Conservation (phyloP, 2,797 vertebrate genomes). For the Chromis chromis region DNA sequence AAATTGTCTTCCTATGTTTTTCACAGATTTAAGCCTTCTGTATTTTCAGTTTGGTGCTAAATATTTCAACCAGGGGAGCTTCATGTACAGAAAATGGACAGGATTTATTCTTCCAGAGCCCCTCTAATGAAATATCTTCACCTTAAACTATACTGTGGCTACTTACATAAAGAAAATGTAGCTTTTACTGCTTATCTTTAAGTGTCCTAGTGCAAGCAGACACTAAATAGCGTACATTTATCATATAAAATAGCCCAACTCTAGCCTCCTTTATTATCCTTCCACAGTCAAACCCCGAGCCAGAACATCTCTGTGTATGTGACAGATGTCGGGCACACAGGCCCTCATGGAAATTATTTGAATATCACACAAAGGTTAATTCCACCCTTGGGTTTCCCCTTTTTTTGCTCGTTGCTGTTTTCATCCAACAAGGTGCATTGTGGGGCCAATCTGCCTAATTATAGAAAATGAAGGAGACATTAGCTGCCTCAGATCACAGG, state of each 20-base stretch:
- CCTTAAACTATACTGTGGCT: too few species aligned
- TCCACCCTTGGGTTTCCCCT: slow-evolving; percentile 45
- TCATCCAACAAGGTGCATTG: slow-evolving; percentile 82
- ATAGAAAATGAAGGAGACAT: slow-evolving; percentile 82
- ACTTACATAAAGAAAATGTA: too few species aligned
- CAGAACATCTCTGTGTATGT: slow-evolving; percentile 6
- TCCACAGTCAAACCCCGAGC: slow-evolving; percentile 18
- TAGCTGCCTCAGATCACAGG: slow-evolving; percentile 71
- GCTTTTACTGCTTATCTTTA: not conserved
- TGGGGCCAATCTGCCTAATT: slow-evolving; percentile 85
- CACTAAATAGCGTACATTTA: not conserved
- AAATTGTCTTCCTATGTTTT: too few species aligned
- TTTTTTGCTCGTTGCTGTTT: slow-evolving; percentile 42
- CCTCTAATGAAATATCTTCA: too few species aligned
- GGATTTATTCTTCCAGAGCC: too few species aligned
- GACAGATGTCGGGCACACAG: slow-evolving; percentile 48
- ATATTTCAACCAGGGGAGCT: too few species aligned
- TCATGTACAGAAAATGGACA: too few species aligned
- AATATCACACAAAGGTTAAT: slow-evolving; percentile 75
- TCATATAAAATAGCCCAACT: not conserved
- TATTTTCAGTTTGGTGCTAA: too few species aligned
- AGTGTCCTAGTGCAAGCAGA: not conserved
- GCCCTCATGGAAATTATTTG: slow-evolving; percentile 52
- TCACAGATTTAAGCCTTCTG: too few species aligned
- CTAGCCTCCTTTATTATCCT: slow-evolving; percentile 10